These are phyloP conservation scores for Stenchaetothrips biformis DNA, from an alignment of 2,888 invertebrate genomes.

Conservation along the genomic window DNA sequence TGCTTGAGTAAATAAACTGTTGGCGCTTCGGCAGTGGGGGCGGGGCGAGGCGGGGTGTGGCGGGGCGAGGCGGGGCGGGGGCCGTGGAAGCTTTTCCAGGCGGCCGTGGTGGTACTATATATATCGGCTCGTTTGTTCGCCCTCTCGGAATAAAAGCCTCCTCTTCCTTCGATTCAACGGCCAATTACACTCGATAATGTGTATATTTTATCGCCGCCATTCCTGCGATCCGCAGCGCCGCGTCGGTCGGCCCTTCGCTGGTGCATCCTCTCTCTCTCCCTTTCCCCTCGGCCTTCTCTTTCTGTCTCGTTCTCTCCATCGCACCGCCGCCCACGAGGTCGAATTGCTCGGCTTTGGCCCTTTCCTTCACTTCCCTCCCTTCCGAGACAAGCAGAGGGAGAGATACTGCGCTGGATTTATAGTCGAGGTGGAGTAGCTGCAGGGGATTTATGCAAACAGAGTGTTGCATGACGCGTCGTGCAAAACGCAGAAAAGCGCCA, in stretches of 20 bases:
- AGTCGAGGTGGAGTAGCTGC: background rate
- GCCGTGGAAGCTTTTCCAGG: background rate
- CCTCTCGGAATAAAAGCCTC: constrained; percentile 22
- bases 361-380: background rate
- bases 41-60: background rate
- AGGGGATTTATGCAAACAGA: too few relatives aligned
- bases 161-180: constrained; percentile 20
- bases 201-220: constrained; percentile 20
- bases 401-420: background rate
- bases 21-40: background rate
- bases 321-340: background rate
- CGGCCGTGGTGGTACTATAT: background rate
- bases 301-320: background rate
- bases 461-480: too few relatives aligned
- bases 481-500: too few relatives aligned
- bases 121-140: constrained; percentile 8
- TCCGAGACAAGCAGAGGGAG: background rate
- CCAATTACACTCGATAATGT: constrained; percentile 20
- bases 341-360: background rate
- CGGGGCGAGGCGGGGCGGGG: background rate
- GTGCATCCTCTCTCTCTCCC: background rate
- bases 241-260: background rate
- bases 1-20: constrained; percentile 20
- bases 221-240: background rate
- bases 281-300: background rate